These are phyloP conservation scores for Nomada fucata DNA, from an alignment of 2,888 invertebrate species.

Conservation along the genomic window DNA sequence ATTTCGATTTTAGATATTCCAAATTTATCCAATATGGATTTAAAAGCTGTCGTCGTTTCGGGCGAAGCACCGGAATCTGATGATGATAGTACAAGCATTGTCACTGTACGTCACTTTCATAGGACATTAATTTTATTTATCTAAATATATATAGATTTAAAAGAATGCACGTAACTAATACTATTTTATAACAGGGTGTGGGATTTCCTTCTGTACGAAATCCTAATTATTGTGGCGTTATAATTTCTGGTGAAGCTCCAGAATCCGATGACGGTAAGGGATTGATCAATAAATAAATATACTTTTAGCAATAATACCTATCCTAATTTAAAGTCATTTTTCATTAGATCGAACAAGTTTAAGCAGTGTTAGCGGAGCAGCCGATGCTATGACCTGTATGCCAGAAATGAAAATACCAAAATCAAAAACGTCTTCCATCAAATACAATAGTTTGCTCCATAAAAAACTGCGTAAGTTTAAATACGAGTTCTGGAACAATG, in stretches of 20 bases:
- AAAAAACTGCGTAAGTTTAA: constrained; percentile 80
- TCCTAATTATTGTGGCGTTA: constrained; percentile 79
- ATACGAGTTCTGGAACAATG: constrained; percentile 11
- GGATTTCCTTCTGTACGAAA: constrained; percentile 74
- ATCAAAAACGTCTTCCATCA: constrained; percentile 77
- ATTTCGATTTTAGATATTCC: neutral
- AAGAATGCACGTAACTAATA: constrained; percentile 3
- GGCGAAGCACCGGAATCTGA: constrained; percentile 83
- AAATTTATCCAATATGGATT: constrained; percentile 73
- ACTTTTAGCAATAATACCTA: neutral
- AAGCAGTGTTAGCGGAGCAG: constrained; percentile 78
- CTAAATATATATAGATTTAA: constrained; percentile 8
- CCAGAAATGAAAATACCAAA: constrained; percentile 75
- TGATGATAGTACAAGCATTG: constrained; percentile 78
- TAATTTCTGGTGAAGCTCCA: constrained; percentile 82
- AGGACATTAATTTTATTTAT: neutral
- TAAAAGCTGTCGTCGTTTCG: constrained; percentile 80
- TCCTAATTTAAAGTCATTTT: constrained; percentile 19
- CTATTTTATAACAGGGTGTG: constrained; percentile 68
- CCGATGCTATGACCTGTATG: constrained; percentile 79
- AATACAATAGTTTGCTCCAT: constrained; percentile 83
- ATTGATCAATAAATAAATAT: neutral
- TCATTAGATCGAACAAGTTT: constrained; percentile 77
- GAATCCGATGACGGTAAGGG: constrained; percentile 81
- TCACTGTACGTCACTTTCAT: constrained; percentile 70